Evolutionary conservation across 1,140 invertebrate species (phyloP).

Genomic region (Episyrphus balteatus): DNA sequence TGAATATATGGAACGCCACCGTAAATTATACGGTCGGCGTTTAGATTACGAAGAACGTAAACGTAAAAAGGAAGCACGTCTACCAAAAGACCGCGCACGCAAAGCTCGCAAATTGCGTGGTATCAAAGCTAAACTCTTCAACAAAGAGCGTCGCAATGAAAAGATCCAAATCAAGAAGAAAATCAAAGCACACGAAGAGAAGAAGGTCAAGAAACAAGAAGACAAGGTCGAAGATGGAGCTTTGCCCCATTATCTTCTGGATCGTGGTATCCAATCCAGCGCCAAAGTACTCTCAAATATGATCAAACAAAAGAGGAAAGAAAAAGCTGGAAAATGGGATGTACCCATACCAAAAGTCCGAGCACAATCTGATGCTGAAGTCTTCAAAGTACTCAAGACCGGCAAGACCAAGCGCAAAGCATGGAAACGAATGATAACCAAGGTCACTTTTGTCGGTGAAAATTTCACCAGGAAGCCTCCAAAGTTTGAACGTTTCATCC

Average conservation of each 20-base stretch:
- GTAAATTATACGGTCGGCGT: conserved; percentile 89
- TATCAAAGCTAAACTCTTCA: conserved; percentile 95
- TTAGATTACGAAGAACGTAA: conserved; percentile 97
- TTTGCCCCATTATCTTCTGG: conserved; percentile 89
- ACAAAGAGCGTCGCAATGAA: conserved; percentile 92
- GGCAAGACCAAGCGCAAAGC: conserved; percentile 94
- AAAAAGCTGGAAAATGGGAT: conserved; percentile 99
- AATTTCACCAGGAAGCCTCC: conserved; percentile 98
- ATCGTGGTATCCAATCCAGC: conserved; percentile 86
- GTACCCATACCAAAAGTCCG: conserved; percentile 97
- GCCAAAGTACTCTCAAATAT: conserved; percentile 97
- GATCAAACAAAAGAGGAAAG: conserved; percentile 99
- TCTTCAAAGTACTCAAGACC: conserved; percentile 89
- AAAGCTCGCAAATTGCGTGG: conserved; percentile 87
- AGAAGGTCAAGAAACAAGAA: conserved; percentile 74
- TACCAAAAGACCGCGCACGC: conserved; percentile 78
- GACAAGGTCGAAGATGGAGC: conserved; percentile 81
- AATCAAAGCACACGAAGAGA: conserved; percentile 85
- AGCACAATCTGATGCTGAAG: conserved; percentile 95
- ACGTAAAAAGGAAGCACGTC: conserved; percentile 88
- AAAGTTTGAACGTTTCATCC: conserved; percentile 98
- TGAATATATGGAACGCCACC: conserved; percentile 97
- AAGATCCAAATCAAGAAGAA: conserved; percentile 99
- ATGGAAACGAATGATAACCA: conserved; percentile 99
- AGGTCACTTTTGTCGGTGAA: conserved; percentile 96